Evolutionary conservation across 2,888 invertebrate genomes (phyloP), one percentile per base, ranked within the genome.

Genomic region (Tholera decimalis): DNA sequence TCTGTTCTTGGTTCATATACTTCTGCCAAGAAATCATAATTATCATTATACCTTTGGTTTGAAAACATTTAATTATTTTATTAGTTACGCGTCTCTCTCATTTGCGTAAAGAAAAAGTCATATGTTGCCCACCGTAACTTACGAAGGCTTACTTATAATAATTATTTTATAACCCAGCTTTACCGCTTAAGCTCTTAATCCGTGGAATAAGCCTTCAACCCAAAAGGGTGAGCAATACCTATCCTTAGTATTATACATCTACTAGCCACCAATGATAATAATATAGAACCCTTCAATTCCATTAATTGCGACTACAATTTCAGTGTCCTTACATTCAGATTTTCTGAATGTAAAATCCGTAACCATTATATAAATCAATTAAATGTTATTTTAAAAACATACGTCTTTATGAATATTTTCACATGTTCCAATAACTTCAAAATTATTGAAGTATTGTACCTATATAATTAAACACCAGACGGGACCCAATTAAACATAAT

Each of bases 111-210:
- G 33, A 59, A 46, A 50, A 28, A 66, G 46, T 30, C 8, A 3
- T 61, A 22, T 68, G 56, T 46, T 53, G 43, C 22, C 47, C 55
- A 39, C 37, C 49, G 28, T 54, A 58, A 54, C 18, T 55, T 55
- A 60, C 53, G 53, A 68, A 54, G 22, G 62, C 68, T 73, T 57
- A 54, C 74, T 61, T 74, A 57, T 68, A 59, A 58, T 73, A 68
- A 73, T 73, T 73, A 73, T 73, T 73, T 73, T 74, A 73, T 68
- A 62, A 73, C 72, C 72, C 53, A 73, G 56, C 74, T 73, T 68
- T 61, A 57, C 68, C 47, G 62, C 73, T 73, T 72, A 61, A 26
- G 68, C 18, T 20, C 53, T 28, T 73, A 57, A 72, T 73, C 68
- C 68, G 35, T 11, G 20, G 28, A 46, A 44, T 66, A 68, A 72